A percentile compares a stretch with the other conserved stretches of the same genome.
phyloP scores from a whole-genome alignment of 2,113 vertebrate species.

The Saguinus midas region DNA sequence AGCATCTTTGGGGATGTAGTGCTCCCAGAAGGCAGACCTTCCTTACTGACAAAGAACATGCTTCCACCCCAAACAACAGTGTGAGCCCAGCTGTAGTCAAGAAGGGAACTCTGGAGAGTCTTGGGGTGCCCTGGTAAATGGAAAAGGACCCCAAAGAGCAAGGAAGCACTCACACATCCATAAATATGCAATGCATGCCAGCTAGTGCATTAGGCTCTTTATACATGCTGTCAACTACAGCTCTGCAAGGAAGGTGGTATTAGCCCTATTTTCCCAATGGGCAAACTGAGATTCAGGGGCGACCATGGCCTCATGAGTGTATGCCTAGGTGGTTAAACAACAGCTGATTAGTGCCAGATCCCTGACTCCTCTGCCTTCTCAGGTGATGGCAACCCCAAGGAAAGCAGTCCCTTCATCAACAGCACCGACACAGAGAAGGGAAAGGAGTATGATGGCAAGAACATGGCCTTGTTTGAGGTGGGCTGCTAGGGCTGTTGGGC shows the following conservation, averaged over 20 bases:
- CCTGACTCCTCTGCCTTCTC: conserved; percentile 51
- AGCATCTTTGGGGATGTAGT: not conserved
- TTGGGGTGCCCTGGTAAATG: not conserved
- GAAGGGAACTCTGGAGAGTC: not conserved
- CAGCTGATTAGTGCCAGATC: not conserved
- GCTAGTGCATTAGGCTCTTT: not conserved
- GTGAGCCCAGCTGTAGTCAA: not conserved
- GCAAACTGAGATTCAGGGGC: not conserved
- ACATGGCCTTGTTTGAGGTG: conserved; percentile 99
- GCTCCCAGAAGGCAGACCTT: not conserved
- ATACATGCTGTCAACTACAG: not conserved
- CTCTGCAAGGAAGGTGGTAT: not conserved
- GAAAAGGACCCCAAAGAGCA: not conserved
- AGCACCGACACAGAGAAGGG: conserved; percentile 96
- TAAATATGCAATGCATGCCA: not conserved
- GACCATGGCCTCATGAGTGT: not conserved
- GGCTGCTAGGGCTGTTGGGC: accelerated
- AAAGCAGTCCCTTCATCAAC: conserved; percentile 99
- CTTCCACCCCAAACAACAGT: not conserved
- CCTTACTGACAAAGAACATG: not conserved
- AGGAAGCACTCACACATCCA: not conserved
- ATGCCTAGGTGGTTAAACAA: not conserved
- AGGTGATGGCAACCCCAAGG: conserved; percentile 98
- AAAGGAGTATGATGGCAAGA: conserved; percentile 95
- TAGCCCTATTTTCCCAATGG: not conserved